phyloP scores from a whole-genome alignment of 1,140 invertebrate species.

The Drosophila burlai region DNA sequence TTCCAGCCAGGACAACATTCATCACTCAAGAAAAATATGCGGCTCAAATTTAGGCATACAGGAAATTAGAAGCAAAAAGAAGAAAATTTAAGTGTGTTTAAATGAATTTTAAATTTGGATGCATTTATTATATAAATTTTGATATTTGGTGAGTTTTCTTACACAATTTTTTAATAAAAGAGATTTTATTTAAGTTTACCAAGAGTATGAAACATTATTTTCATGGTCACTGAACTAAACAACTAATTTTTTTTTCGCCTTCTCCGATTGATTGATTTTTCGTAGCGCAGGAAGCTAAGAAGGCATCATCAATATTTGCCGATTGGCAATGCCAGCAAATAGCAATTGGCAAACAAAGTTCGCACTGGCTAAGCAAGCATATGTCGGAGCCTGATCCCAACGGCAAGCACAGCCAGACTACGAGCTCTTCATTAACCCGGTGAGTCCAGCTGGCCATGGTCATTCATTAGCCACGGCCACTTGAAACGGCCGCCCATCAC shows the following conservation, averaged over 20 bases:
- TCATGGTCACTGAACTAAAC: background rate
- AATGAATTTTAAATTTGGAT: background rate
- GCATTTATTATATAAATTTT: background rate
- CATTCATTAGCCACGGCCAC: constrained; percentile 37
- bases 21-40: background rate
- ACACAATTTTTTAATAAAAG: background rate
- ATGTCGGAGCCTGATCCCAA: background rate
- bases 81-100: too few species aligned
- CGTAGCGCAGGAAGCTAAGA: background rate
- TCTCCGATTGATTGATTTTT: constrained; percentile 1
- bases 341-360: constrained; percentile 26
- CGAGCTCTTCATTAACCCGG: constrained; percentile 39
- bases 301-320: constrained; percentile 24
- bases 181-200: too few species aligned
- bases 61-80: background rate
- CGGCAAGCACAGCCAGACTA: background rate
- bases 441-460: constrained; percentile 12
- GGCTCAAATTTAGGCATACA: background rate
- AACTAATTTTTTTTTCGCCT: background rate
- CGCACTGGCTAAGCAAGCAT: background rate
- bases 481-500: background rate
- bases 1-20: background rate
- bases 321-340: constrained; percentile 18
- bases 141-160: background rate
- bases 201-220: background rate